phyloP scores from a whole-genome alignment of 2,113 vertebrate genomes.

The Xiphophorus couchianus region DNA sequence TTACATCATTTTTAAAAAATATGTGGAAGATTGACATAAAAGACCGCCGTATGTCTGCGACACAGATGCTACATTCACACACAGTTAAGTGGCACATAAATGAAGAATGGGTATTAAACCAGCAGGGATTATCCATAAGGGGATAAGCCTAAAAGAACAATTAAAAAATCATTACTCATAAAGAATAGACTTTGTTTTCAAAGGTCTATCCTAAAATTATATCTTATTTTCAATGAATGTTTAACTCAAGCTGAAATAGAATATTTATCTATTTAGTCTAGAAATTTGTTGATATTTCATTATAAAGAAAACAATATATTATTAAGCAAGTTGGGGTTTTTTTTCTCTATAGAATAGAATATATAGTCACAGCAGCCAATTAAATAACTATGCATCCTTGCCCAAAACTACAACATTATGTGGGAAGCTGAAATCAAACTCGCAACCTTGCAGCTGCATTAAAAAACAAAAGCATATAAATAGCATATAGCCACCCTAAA shows the following conservation, averaged over 20 bases:
- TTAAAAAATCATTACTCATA: conserved; percentile 18
- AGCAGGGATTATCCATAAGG: conserved; percentile 25
- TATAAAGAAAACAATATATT: not conserved
- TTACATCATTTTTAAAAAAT: not conserved
- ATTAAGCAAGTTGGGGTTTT: not conserved
- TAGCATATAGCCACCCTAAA: too few relatives aligned
- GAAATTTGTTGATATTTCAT: not conserved
- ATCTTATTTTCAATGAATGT: not conserved
- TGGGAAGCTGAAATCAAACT: too few relatives aligned
- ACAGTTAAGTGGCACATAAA: conserved; percentile 21
- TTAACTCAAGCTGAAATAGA: not conserved
- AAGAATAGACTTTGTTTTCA: conserved; percentile 1
- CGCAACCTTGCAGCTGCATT: too few relatives aligned
- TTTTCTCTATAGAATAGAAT: not conserved
- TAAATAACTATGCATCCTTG: not conserved
- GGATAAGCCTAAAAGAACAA: conserved; percentile 12
- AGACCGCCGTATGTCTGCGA: too few relatives aligned
- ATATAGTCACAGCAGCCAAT: not conserved
- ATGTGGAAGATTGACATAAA: too few relatives aligned
- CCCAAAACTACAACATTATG: too few relatives aligned
- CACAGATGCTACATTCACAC: not conserved
- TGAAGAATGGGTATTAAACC: conserved; percentile 5
- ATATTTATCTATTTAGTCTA: not conserved
- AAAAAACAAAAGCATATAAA: too few relatives aligned
- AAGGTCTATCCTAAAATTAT: not conserved